Conservation (phyloP, 2,888 invertebrate genomes). For the Piscicola geometra region DNA sequence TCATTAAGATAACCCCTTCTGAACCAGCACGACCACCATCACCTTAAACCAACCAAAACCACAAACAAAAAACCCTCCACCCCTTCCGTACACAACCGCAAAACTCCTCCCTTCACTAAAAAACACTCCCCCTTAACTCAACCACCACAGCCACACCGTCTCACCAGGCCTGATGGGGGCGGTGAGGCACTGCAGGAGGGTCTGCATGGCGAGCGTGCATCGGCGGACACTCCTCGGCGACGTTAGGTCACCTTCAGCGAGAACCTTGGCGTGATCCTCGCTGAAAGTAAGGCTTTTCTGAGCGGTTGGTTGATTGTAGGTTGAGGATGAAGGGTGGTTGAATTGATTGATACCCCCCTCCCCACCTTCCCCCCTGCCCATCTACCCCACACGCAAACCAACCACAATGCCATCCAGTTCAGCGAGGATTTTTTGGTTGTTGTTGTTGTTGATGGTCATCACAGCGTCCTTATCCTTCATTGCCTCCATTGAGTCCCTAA, state of each 20-base stretch:
- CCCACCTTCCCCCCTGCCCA: too few species aligned
- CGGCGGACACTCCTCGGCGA: constrained; percentile 58
- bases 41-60: background rate
- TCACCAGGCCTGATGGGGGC: constrained; percentile 54
- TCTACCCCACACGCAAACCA: constrained; percentile 52
- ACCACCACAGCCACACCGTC: constrained; percentile 12
- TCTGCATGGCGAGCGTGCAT: constrained; percentile 67
- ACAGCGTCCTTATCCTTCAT: constrained; percentile 84
- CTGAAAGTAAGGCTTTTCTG: constrained; percentile 64
- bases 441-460: constrained; percentile 78
- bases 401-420: constrained; percentile 76
- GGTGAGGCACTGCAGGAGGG: constrained; percentile 71
- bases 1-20: too few species aligned
- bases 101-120: background rate
- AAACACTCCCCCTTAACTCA: too few species aligned
- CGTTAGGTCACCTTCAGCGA: constrained; percentile 71
- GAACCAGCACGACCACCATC: too few species aligned
- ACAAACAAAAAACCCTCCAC: background rate
- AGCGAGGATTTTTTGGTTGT: constrained; percentile 72
- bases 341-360: too few species aligned
- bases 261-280: constrained; percentile 64
- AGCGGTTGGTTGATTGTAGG: background rate
- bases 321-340: background rate
- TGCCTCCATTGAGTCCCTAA: constrained; percentile 80
- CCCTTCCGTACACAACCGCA: background rate